Base-by-base conservation (phyloP, 1,140 invertebrate species). In the Diachasmimorpha longicaudata region DNA sequence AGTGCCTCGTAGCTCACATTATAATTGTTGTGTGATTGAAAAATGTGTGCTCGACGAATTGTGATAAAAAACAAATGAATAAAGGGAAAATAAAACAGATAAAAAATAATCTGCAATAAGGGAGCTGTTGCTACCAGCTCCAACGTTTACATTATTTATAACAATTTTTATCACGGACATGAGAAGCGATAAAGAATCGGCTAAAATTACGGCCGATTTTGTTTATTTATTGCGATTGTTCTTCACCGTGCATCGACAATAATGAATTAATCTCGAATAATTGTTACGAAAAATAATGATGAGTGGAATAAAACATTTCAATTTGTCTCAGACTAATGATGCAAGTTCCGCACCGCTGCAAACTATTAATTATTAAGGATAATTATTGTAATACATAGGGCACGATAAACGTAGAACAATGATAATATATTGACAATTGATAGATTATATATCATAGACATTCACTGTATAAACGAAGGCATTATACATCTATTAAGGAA, bases 391-490 rank as follows among this genome's bases (percentile, higher is more conserved):
- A 39, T 39, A 16, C 25, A 37, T 83, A 81, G 79, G 79, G 76
- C 78, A 80, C 75, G 80, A 83, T 82, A 68, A 81, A 80, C 76
- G 79, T 83, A 83, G 75, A 82, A 72, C 75, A 71, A 82, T 85
- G 83, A 83, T 85, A 68, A 68, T 68, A 68, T 68, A 68, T 68
- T 37, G 58, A 31, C 3, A 63, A 9, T 63, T 8, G 23, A 63
- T 13, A 25, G 19, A 25, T 14, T 63, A 58, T 58, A 21, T 63
- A 3, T 0, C 58, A 83, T 85, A 83, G 85, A 83, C 77, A 85
- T 79, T 82, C 84, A 86, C 67, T 87, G 86, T 86, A 87, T 86
- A 87, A 87, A 86, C 74, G 81, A 87, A 85, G 84, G 84, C 86
- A 87, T 88, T 87, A 87, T 79, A 81, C 81, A 63, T 63, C 23